Base-by-base conservation (phyloP, 1,140 invertebrate genomes). In the Caenorhabditis tropicalis region DNA sequence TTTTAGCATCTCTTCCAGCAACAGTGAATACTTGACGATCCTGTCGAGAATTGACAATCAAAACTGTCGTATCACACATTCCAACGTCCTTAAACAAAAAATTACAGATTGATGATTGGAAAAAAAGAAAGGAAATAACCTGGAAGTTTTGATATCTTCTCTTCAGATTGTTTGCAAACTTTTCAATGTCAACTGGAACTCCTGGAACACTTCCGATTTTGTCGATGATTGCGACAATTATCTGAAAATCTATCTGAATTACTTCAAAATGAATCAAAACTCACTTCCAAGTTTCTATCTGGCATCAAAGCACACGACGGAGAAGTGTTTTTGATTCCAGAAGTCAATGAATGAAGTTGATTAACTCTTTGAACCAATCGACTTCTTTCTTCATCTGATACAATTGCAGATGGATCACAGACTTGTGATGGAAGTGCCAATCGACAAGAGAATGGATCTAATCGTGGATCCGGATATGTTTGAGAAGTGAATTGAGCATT, bases 11-110 rank as follows among this genome's bases (percentile, higher is more conserved):
- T 60, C 88, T 79, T 46, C 87, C 90, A 51, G 90, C 90, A 9
- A 90, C 90, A 1, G 89, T 91, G 81, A 91, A 91, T 19, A 90
- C 83, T 82, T 90, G 89, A 53, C 89, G 83, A 79, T 90, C 89
- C 27, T 82, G 82, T 33, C 88, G 82, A 43, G 89, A 89, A 58
- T 90, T 90, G 1, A 90, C 89, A 51, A 90, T 90, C 9, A 90
- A 79, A 24, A 90, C 89, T n/a, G 91, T 83, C 1, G 90, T 88
- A 65, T 90, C 89, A 56, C 90, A 90, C 36, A 87, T 33, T 39
- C 82, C 65, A 53, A 89, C 56, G 46, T 90, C 89, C 90, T 91
- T 56, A 49, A 86, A 84, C 3, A 9, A 2, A 5, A 27, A 49
- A 39, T 82, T n/a, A 56, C 82, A 39, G 39, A 48, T 33, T 79